A percentile compares a stretch with the other conserved stretches of the same genome.
Conservation (phyloP, 2,797 vertebrate species). For the Orestias chungarensis region DNA sequence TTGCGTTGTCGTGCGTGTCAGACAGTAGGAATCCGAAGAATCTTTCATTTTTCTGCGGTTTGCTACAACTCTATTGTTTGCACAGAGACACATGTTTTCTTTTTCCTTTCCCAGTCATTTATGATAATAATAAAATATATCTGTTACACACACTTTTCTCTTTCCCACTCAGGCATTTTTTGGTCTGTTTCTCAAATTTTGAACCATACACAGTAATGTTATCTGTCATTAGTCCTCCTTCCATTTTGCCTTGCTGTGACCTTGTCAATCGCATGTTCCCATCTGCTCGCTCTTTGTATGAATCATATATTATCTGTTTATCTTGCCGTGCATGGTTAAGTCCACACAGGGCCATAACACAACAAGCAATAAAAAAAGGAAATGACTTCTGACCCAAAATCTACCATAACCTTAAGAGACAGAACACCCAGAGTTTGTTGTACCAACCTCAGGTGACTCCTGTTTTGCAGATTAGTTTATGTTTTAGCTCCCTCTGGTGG, state of each 20-base stretch:
- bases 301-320: slow-evolving; percentile 8
- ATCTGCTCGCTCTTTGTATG: slow-evolving; percentile 16
- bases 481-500: slow-evolving; percentile 65
- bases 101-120: slow-evolving; percentile 4
- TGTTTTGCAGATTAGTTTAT: slow-evolving; percentile 20
- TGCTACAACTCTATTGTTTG: background rate
- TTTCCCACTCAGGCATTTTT: background rate
- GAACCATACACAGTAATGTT: background rate
- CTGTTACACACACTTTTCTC: background rate
- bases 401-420: slow-evolving; percentile 40
- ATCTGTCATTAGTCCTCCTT: background rate
- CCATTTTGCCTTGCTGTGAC: slow-evolving; percentile 9
- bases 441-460: background rate
- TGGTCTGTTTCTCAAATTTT: background rate
- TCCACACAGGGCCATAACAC: slow-evolving; percentile 31
- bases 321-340: slow-evolving; percentile 19
- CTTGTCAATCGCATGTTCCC: slow-evolving; percentile 13
- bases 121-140: background rate
- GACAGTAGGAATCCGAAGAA: slow-evolving; percentile 28
- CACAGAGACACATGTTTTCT: background rate
- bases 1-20: slow-evolving; percentile 30
- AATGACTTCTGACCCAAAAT: slow-evolving; percentile 44
- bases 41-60: slow-evolving; percentile 10
- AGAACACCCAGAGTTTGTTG: background rate
- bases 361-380: background rate